Base-by-base conservation (phyloP, 1,140 invertebrate genomes). In the Samia ricini region DNA sequence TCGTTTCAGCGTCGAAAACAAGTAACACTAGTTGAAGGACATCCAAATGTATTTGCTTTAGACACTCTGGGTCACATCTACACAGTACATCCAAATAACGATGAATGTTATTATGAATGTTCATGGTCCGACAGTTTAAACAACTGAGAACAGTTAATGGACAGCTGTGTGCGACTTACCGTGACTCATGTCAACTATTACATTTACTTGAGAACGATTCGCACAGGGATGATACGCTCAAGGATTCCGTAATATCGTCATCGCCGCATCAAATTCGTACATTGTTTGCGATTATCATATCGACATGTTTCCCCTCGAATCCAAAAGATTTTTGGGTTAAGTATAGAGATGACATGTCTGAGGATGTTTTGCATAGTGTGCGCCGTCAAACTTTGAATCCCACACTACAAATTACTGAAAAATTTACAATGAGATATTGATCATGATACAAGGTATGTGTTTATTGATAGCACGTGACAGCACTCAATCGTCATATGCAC, bases 371-470 rank as follows among this genome's bases (percentile, higher is more conserved):
- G 8, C 50, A 52, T 52, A 15, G 61, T 62, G 60, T 76, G 51
- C 77, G 76, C 29, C 58, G 63, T 69, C 57, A 65, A 66, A 66
- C 60, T 63, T 63, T 63, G 52, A 61, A 66, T 63, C 57, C 56
- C 62, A 60, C 60, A 62, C 56, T 69, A 61, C 51, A 69, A 65
- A 63, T 57, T 18, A 65, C 50, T 63, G 70, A 66, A 72, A 83
- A 71, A 83, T 85, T 64, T 72, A 84, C 68, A 86, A 81, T 70
- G 74, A 80, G 55, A 69, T 72, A 73, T 83, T 83, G 73, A 73
- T 88, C 66, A 26, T 62, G 48, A 83, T 85, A 64, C 79, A 89
- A 79, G 77, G 90, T 69, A 74, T 81, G 71, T 79, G 73, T 71
- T 75, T 73, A 22, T 29, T 71, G 50, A 79, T 89, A 51, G 56